Percentiles rank a stretch among this genome's conserved stretches.
Conservation (phyloP, 2,113 vertebrate genomes). For the Rhea pennata region DNA sequence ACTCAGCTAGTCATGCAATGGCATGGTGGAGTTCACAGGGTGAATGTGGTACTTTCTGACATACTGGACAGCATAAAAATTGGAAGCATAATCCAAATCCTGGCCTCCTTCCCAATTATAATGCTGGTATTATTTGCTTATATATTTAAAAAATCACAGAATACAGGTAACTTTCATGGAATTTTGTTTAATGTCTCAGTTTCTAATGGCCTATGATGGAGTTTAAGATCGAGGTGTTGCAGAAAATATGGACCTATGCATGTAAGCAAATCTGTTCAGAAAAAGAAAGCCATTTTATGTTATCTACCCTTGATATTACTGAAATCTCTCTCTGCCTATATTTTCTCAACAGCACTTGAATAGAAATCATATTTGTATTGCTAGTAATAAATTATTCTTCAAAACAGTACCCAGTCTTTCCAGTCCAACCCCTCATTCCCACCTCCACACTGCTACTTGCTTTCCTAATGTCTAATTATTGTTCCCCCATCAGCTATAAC, state of each 20-base stretch:
- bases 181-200: not conserved
- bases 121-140: not conserved
- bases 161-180: fast-evolving
- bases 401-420: not conserved
- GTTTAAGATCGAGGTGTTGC: not conserved
- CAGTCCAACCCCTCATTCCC: not conserved
- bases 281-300: not conserved
- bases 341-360: not conserved
- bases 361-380: not conserved
- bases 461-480: not conserved
- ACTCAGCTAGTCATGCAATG: not conserved
- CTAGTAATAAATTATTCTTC: not conserved
- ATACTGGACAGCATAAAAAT: not conserved
- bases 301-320: not conserved
- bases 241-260: not conserved
- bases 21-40: not conserved
- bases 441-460: not conserved
- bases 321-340: not conserved
- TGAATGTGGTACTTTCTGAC: not conserved
- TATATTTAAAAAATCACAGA: not conserved
- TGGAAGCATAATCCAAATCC: fast-evolving
- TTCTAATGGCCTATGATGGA: not conserved
- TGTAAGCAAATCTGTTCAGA: not conserved
- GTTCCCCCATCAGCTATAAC: not conserved
- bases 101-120: not conserved